Conservation (phyloP, 1,140 invertebrate genomes). For the Habropoda laboriosa region DNA sequence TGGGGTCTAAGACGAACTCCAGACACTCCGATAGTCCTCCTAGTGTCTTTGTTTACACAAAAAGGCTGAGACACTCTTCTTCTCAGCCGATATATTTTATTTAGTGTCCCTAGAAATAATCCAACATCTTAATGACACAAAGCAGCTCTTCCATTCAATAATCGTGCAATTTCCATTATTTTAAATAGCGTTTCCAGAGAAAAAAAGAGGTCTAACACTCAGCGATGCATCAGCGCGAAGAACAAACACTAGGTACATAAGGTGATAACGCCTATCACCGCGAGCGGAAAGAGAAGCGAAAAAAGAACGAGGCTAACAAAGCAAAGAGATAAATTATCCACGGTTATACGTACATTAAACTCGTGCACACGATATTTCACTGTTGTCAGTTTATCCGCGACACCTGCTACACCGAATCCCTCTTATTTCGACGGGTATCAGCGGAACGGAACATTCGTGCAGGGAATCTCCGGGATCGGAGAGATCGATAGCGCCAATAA, state of each 20-base stretch:
- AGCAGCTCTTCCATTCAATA: too few relatives aligned
- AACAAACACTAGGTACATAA: not conserved
- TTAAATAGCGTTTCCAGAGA: too few relatives aligned
- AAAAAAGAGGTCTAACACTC: too few relatives aligned
- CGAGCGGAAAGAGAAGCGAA: not conserved
- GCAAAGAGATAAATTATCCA: constrained; percentile 35
- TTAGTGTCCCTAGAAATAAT: too few relatives aligned
- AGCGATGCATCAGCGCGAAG: not conserved
- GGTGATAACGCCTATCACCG: constrained; percentile 4
- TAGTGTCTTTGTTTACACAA: too few relatives aligned
- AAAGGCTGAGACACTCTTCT: too few relatives aligned
- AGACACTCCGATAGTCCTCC: too few relatives aligned
- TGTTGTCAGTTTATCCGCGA: constrained; percentile 50
- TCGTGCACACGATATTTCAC: constrained; percentile 8
- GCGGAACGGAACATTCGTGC: constrained; percentile 9
- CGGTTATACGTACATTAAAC: constrained; percentile 34
- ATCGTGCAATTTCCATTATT: too few relatives aligned
- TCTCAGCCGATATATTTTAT: too few relatives aligned
- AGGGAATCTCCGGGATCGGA: constrained; percentile 36
- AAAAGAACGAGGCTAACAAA: not conserved
- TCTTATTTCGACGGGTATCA: constrained; percentile 58
- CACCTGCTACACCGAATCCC: constrained; percentile 46
- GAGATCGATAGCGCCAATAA: constrained; percentile 63
- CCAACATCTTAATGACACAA: too few relatives aligned
- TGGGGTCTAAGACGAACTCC: too few relatives aligned